Base-by-base conservation (phyloP, 1,140 invertebrate genomes). In the Heliconius hermathena region DNA sequence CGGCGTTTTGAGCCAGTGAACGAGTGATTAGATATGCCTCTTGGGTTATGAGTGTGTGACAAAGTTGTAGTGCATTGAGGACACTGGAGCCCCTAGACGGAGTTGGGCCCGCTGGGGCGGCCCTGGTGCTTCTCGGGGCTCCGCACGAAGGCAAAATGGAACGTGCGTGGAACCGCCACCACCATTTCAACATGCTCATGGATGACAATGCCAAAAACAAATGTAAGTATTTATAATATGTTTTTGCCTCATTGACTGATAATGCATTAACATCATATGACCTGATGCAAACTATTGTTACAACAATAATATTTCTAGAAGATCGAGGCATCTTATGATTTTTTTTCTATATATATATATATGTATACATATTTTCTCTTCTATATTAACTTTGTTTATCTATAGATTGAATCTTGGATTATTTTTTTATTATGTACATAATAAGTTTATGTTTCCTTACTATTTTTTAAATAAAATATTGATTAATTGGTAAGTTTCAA, bases 201-300 rank as follows among this genome's bases (percentile, higher is more conserved):
- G 96, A 97, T 92, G 96, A 96, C 91, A 95, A 95, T 92, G 95
- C 95, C 90, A 96, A 96, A 95, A 95, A 95, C 85, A 97, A 96
- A 96, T 94, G 96, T 97, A 93, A 96, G 96, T 95, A 22, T 46
- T 46, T 74, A 8, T 20, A 20, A 73, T 33, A 41, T 70, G 22
- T 77, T 33, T 54, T 20, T 60, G 36, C n/a, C 20, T 46, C 22
- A 74, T 29, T 74, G 46, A 22, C 8, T 73, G 38, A 22, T 20
- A 54, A 2, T 16, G 52, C 1, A 3, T n/a, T 54, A n/a, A 52
- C 18, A 20, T 54, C 52, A 54, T 54, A 54, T 54, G 52, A 54
- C 16, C 52, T 54, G 16, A 6, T 54, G 52, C 6, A 54, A 20
- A 5, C n/a, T 54, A 18, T 54, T 5, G n/a, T 57, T 22, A 57